A percentile compares a stretch with the other conserved stretches of the same genome.
Conservation (phyloP, 2,113 vertebrate species). For the Sander lucioperca region DNA sequence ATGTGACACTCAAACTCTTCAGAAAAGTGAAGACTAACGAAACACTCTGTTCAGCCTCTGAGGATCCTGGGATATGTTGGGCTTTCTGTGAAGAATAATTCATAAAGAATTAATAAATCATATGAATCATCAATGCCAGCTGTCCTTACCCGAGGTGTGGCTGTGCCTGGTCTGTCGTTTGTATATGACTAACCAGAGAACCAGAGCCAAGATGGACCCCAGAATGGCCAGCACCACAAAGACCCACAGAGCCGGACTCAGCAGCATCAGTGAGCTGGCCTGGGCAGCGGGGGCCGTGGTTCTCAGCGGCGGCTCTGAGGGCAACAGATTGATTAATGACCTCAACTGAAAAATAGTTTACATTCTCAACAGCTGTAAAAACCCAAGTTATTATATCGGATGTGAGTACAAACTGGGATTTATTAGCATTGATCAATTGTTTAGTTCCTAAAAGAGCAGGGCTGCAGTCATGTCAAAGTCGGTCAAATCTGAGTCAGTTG, state of each 20-base stretch:
- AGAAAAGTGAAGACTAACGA: background rate
- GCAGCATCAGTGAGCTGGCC: background rate
- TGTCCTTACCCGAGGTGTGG: slow-evolving; percentile 56
- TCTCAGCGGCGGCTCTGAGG: slow-evolving; percentile 37
- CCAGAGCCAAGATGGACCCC: slow-evolving; percentile 71
- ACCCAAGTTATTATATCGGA: background rate
- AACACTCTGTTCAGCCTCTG: background rate
- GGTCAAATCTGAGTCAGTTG: background rate
- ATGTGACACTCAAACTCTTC: background rate
- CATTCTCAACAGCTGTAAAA: background rate
- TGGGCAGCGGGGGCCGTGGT: background rate
- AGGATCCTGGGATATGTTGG: background rate
- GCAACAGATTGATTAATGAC: background rate
- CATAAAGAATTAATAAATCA: background rate
- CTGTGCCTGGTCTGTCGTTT: slow-evolving; percentile 47
- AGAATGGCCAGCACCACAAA: slow-evolving; percentile 54
- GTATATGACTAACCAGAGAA: slow-evolving; percentile 77
- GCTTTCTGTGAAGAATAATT: background rate
- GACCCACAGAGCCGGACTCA: slow-evolving; percentile 68
- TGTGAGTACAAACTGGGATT: background rate
- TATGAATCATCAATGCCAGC: background rate
- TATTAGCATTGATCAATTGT: background rate
- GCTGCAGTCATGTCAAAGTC: background rate
- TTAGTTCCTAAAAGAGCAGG: background rate
- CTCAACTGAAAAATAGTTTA: background rate